These are phyloP conservation scores for Oncopodura yosiiana DNA, from an alignment of 1,140 invertebrate genomes.

Conservation along the genomic window DNA sequence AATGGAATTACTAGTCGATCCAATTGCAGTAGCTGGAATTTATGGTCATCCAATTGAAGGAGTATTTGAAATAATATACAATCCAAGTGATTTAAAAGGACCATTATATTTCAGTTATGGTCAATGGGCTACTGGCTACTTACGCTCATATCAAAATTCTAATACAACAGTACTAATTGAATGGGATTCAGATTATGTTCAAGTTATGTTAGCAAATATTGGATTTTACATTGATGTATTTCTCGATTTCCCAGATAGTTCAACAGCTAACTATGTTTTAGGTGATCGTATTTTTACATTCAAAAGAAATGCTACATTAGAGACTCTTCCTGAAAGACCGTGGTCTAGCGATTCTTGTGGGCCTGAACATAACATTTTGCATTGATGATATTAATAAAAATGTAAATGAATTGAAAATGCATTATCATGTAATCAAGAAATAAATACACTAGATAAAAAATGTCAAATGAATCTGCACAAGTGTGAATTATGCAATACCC, in stretches of 20 bases:
- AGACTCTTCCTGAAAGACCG: conserved; percentile 5
- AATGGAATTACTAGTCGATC: neutral
- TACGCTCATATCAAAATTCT: neutral
- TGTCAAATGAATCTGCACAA: too few relatives aligned
- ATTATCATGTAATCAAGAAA: too few relatives aligned
- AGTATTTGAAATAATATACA: neutral
- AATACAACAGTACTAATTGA: neutral
- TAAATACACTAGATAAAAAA: too few relatives aligned
- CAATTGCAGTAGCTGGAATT: neutral
- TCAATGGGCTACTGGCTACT: conserved; percentile 1
- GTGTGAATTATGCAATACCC: too few relatives aligned
- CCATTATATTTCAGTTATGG: neutral
- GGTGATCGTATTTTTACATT: neutral
- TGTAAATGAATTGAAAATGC: too few relatives aligned
- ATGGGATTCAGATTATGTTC: neutral
- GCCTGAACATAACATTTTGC: too few relatives aligned
- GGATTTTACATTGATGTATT: neutral
- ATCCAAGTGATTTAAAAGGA: too few relatives aligned
- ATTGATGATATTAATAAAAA: too few relatives aligned
- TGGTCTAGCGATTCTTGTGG: conserved; percentile 1
- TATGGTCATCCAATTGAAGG: conserved; percentile 7
- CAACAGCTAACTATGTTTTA: neutral
- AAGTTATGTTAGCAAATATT: neutral
- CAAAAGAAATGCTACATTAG: conserved; percentile 1
- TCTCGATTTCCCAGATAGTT: neutral